Evolutionary conservation across 2,888 invertebrate species (phyloP), one percentile per base, ranked within the genome.

Genomic region (Ecliptopera silaceata): DNA sequence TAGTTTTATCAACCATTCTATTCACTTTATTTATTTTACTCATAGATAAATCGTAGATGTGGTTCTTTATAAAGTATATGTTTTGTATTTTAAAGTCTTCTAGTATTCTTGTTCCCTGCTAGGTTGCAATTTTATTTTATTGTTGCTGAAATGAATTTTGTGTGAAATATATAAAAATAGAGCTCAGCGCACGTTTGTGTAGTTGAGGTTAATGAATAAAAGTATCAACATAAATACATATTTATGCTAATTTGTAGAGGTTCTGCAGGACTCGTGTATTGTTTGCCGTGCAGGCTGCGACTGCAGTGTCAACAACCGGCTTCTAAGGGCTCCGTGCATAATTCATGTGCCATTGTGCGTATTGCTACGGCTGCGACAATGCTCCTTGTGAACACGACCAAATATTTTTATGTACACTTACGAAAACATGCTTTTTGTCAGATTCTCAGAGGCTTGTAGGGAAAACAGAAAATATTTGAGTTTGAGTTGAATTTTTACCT

Each of bases 291-390:
- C 67, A 53, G 61, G 63, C 62, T 64, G 67, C 62, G 59, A 46
- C 57, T 20, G 62, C 64, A 60, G 74, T 75, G 86, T 86, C 86
- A 84, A 80, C 79, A 85, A 86, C 85, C 86, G 72, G 75, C 68
- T 71, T 63, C 63, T 71, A 74, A 77, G 75, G 74, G 61, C 63
- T 38, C 73, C 70, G 78, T 85, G 85, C 84, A 85, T 86, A 80
- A 85, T 86, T 84, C 85, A 86, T 84, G 72, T 56, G 60, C 77
- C 75, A 80, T 84, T 83, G 83, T 84, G 71, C 65, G 65, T 70
- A 68, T 66, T 64, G 68, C 38, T 20, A 22, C 22, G 22, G 22
- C 22, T 20, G 47, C 42, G 36, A 54, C 54, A 47, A 36, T 34
- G 54, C 54, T 10, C 42, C 39, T 42, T 47, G 42, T 41, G 48